Base-by-base conservation (phyloP, 2,797 vertebrate genomes). In the Paguma larvata region DNA sequence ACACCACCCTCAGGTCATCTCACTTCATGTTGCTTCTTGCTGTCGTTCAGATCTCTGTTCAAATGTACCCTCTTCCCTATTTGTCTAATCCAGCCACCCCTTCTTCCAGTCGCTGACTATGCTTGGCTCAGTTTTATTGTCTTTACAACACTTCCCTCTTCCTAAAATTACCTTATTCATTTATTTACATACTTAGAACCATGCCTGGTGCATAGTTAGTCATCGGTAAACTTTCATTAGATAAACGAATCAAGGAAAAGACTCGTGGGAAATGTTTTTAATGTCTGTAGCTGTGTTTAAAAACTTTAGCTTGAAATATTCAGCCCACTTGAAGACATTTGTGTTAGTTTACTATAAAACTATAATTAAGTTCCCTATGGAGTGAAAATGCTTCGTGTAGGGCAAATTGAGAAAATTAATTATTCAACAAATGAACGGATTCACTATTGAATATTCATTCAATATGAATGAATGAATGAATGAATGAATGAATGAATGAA, bases 171-270 rank as follows among this genome's bases (percentile, higher is more conserved):
- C 15, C 70, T 30, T 34, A 25, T 53, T 73, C 15, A 11, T 89
- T 87, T 77, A 51, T 72, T 83, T 53, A 30, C 48, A 13, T 25
- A 62, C 38, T 38, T 87, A 80, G 75, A 72, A 59, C 18, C 15
- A 30, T 6, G 10, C 14, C 21, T 51, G 38, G 30, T 70, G 32
- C 25, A 6, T 4, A 65, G 32, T 2, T 63, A n/a, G 44, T 90
- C 18, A 41, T 70, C 62, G 65, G 46, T 27, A 59, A 94, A 53
- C 11, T 78, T 90, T 70, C 59, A 59, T 38, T 53, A 2, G 90
- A 80, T 41, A 68, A 84, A 72, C 18, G 27, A 94, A 27, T 63
- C n/a, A 93, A 91, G 44, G 51, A 72, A 68, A 27, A 19, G 83
- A 16, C n/a, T 48, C 48, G 19, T 41, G 68, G 48, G n/a, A 25